phyloP scores from a whole-genome alignment of 2,113 vertebrate species.

The Nettapus auritus region DNA sequence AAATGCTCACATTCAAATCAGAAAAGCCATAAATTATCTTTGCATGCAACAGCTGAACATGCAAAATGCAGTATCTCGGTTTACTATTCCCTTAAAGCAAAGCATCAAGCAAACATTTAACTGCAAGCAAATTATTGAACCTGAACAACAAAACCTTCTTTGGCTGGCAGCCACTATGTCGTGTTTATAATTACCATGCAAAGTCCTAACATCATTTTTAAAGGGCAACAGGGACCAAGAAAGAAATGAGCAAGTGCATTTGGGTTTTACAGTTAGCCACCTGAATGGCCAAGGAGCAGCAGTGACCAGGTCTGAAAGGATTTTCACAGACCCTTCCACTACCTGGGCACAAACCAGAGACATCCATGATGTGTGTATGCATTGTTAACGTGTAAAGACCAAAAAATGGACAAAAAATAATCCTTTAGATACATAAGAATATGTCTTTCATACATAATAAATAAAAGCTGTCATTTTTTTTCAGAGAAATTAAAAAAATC shows the following conservation, averaged over 20 bases:
- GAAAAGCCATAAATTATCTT: slow-evolving; percentile 51
- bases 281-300: neutral
- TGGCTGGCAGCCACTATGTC: neutral
- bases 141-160: neutral
- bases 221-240: neutral
- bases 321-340: neutral
- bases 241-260: neutral
- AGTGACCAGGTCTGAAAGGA: neutral
- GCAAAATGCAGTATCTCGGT: slow-evolving; percentile 40
- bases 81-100: slow-evolving; percentile 31
- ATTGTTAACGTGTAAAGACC: neutral
- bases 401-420: neutral
- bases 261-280: neutral
- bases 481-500: neutral
- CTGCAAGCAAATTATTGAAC: slow-evolving; percentile 6
- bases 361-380: accelerated
- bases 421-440: neutral
- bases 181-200: neutral
- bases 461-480: neutral
- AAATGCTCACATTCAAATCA: neutral
- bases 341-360: neutral
- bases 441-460: neutral
- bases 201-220: neutral
- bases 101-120: neutral
- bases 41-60: slow-evolving; percentile 72